Base-by-base conservation (phyloP, 2,113 vertebrate species). In the Lampris incognitus region DNA sequence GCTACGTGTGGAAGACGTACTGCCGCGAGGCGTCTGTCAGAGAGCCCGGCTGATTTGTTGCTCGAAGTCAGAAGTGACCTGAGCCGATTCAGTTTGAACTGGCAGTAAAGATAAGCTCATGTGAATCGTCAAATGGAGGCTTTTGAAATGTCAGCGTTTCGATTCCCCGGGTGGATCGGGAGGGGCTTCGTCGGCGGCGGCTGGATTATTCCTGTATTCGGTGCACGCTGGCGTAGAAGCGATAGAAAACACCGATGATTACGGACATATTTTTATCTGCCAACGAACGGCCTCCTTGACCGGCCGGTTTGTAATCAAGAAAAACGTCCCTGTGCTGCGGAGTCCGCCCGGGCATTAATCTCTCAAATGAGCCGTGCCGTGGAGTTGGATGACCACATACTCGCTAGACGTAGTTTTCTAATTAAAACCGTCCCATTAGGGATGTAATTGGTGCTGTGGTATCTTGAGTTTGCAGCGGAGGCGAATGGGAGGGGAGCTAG, bases 381-480 rank as follows among this genome's bases (percentile, higher is more conserved):
- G 48, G 88, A 89, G 82, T 77, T 84, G 81, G 87, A 76, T 71
- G 81, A 85, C 83, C 90, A 88, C 82, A 62, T 82, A 84, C 74
- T 87, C 69, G 71, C 89, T 86, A 74, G 77, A 90, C 71, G 87
- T 78, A 76, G 86, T 89, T 93, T 90, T 91, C 90, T 87, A 89
- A 94, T 94, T 94, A 89, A 92, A 90, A 87, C 78, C 42, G 84
- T 84, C 83, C 81, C 87, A 90, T 93, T 92, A 91, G 85, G 82
- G 24, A 72, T 64, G 80, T 93, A 92, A 94, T 93, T 87, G 88
- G 83, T 83, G 73, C 52, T 49, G 40, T 10, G 85, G 88, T 91
- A 90, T 91, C 89, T 24, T 88, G 88, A 84, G 84, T 79, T 81
- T 73, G 82, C 73, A 81, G 80, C 44, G 41, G 76, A 87, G 86